phyloP scores from a whole-genome alignment of 2,113 vertebrate genomes.

The Charadrius vociferus region DNA sequence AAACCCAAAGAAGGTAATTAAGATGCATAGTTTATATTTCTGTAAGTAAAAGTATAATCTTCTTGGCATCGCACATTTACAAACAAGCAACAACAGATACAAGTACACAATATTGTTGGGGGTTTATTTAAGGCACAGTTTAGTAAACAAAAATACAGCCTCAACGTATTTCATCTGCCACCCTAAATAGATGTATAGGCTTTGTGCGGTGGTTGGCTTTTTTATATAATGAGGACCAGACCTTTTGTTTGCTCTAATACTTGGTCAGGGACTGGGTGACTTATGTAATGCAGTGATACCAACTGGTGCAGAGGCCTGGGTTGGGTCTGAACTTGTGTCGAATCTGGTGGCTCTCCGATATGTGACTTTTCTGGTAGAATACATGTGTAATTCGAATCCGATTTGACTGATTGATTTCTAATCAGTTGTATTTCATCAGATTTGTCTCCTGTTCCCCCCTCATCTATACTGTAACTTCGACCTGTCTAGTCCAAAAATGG shows the following conservation, averaged over 20 bases:
- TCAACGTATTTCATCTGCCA: not conserved
- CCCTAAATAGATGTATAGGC: not conserved
- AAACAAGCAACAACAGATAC: not conserved
- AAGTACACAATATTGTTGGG: not conserved
- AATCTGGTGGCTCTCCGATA: not conserved
- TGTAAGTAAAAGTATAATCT: not conserved
- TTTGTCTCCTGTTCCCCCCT: not conserved
- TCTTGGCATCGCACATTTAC: no score
- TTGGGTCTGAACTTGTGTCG: not conserved
- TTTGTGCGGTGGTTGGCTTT: no score
- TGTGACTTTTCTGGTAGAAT: not conserved
- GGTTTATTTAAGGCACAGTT: not conserved
- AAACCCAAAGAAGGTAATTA: not conserved
- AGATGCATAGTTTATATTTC: not conserved
- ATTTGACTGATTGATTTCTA: not conserved
- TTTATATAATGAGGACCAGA: not conserved
- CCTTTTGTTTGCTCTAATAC: not conserved
- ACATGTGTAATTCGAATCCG: not conserved
- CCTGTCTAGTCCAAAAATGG: not conserved
- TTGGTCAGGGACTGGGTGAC: not conserved
- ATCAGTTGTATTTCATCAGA: not conserved
- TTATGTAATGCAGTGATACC: no score
- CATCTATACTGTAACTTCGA: not conserved
- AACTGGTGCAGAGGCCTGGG: not conserved
- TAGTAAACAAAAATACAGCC: not conserved